Percentiles rank a stretch among this genome's conserved stretches.
Evolutionary conservation across 2,888 invertebrate species (phyloP).

Genomic region (Drosophila multiciliata): DNA sequence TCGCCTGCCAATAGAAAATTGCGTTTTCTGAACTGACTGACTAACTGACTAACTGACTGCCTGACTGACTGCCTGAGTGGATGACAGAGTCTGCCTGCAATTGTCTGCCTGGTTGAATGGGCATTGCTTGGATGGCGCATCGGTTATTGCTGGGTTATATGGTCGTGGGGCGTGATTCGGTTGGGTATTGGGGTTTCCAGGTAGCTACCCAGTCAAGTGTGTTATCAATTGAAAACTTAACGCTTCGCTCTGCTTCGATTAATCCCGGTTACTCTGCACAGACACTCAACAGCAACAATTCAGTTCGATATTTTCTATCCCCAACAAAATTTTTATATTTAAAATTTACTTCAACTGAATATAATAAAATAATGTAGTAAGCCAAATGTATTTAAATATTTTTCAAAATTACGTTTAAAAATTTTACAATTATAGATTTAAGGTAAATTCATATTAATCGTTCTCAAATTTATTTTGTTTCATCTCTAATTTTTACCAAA

Average conservation of each 20-base stretch:
- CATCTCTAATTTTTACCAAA: not conserved
- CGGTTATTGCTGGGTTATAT: slow-evolving; percentile 23
- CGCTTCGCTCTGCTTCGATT: slow-evolving; percentile 36
- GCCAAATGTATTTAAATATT: no score
- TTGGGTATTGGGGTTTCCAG: not conserved
- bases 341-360: not conserved
- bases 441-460: not conserved
- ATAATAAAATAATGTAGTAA: not conserved
- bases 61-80: slow-evolving; percentile 11
- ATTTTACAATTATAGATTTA: not conserved
- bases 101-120: slow-evolving; percentile 73
- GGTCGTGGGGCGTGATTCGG: not conserved
- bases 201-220: slow-evolving; percentile 70
- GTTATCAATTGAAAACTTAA: slow-evolving; percentile 75
- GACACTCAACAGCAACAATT: not conserved
- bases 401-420: not conserved
- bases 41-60: slow-evolving; percentile 26
- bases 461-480: not conserved
- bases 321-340: not conserved
- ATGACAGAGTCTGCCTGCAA: slow-evolving; percentile 56
- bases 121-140: slow-evolving; percentile 53
- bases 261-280: slow-evolving; percentile 22
- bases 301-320: not conserved
- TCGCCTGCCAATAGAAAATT: slow-evolving; percentile 76
- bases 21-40: slow-evolving; percentile 61